A percentile compares a stretch with the other conserved stretches of the same genome.
These are phyloP conservation scores for Synergus itoensis DNA, from an alignment of 2,888 invertebrate genomes.

Conservation along the genomic window DNA sequence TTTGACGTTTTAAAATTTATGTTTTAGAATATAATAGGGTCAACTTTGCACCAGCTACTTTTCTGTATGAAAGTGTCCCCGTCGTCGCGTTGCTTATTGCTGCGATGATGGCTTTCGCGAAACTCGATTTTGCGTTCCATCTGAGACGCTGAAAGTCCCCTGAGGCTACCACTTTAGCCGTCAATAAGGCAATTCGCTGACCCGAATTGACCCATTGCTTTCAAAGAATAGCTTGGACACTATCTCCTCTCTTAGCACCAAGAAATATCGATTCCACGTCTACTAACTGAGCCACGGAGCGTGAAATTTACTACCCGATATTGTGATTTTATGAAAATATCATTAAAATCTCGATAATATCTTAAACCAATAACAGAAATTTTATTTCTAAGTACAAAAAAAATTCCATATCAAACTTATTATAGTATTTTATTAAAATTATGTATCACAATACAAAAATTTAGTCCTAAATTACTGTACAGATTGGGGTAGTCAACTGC, in stretches of 20 bases:
- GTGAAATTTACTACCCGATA: too few relatives aligned
- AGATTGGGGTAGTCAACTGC: background rate
- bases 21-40: constrained; percentile 30
- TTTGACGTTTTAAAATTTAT: too few relatives aligned
- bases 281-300: background rate
- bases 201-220: constrained; percentile 72
- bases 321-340: too few relatives aligned
- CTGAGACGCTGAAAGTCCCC: constrained; percentile 73
- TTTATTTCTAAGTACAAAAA: too few relatives aligned
- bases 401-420: too few relatives aligned
- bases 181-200: constrained; percentile 77
- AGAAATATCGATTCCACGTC: background rate
- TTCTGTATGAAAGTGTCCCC: constrained; percentile 44
- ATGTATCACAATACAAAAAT: background rate
- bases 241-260: background rate
- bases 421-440: background rate
- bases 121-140: constrained; percentile 77
- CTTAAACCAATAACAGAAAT: too few relatives aligned
- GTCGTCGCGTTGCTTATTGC: constrained; percentile 46
- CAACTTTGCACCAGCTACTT: constrained; percentile 31
- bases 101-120: constrained; percentile 54
- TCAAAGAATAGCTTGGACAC: constrained; percentile 54
- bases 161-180: constrained; percentile 66
- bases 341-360: too few relatives aligned
- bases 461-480: background rate